phyloP scores from a whole-genome alignment of 2,888 invertebrate genomes.

The Yponomeuta sedellus region DNA sequence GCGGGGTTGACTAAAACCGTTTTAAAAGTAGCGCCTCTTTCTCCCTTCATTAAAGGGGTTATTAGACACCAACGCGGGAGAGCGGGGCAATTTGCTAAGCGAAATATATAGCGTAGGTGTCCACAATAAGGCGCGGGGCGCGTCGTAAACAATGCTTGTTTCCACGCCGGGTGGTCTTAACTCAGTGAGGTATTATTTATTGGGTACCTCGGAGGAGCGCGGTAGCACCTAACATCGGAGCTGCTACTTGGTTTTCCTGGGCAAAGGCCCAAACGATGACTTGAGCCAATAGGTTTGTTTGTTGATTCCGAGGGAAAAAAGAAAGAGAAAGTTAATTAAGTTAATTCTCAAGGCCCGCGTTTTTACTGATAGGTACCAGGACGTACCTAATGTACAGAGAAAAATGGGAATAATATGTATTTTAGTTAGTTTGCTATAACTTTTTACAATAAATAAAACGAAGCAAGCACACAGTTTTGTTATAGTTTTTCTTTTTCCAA shows the following conservation, averaged over 20 bases:
- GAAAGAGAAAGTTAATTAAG: background rate
- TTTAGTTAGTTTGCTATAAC: too few species aligned
- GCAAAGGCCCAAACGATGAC: background rate
- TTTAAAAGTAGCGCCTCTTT: conserved; percentile 25
- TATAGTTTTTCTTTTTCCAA: too few species aligned
- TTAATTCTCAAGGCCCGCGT: background rate
- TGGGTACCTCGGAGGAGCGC: conserved; percentile 36
- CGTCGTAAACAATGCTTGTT: conserved; percentile 63
- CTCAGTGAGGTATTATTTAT: conserved; percentile 72
- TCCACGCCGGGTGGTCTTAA: conserved; percentile 73
- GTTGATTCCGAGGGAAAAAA: background rate
- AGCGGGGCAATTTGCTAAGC: conserved; percentile 66
- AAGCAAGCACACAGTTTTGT: too few species aligned
- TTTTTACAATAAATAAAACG: too few species aligned
- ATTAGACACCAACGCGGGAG: conserved; percentile 67
- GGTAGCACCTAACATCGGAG: conserved; percentile 28
- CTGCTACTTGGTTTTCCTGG: background rate
- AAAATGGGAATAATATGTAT: too few species aligned
- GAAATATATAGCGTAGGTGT: conserved; percentile 71
- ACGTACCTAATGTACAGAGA: too few species aligned
- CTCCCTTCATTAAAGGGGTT: conserved; percentile 68
- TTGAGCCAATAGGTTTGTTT: background rate
- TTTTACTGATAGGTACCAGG: too few species aligned
- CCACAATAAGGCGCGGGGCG: conserved; percentile 60
- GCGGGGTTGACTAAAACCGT: background rate